phyloP scores from a whole-genome alignment of 1,140 invertebrate species.

The Paraescarpia echinospica region DNA sequence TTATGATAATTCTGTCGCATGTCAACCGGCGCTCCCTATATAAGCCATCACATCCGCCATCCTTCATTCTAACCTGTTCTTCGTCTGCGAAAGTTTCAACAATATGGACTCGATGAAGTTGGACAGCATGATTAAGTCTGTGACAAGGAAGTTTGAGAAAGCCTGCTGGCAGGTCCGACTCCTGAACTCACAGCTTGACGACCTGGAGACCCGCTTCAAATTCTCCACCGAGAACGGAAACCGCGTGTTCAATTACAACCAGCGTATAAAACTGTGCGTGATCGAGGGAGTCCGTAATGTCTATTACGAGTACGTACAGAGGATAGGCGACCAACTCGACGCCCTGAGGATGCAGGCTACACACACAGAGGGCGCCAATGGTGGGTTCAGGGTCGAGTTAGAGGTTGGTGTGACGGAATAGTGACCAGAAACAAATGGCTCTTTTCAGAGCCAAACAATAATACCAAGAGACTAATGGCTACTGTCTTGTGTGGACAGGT shows the following conservation, averaged over 20 bases:
- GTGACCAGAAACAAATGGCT: not conserved
- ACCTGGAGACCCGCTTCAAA: not conserved
- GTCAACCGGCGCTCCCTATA: not conserved
- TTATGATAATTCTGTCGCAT: not conserved
- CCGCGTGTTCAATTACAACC: not conserved
- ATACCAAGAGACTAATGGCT: not conserved
- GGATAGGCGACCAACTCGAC: not conserved
- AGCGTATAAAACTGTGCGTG: not conserved
- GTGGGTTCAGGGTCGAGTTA: not conserved
- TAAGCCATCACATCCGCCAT: not conserved
- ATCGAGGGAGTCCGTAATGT: not conserved
- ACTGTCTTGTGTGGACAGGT: not conserved
- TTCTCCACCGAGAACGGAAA: not conserved
- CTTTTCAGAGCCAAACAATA: slow-evolving; percentile 1
- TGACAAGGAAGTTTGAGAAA: not conserved
- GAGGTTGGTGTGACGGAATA: not conserved
- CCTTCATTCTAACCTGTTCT: not conserved
- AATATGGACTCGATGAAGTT: not conserved
- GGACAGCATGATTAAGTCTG: not conserved
- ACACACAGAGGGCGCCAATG: not conserved
- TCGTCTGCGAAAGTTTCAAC: not conserved
- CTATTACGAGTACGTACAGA: not conserved
- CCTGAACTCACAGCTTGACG: not conserved
- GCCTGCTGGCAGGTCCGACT: not conserved
- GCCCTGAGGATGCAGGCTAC: not conserved